Evolutionary conservation across 2,797 vertebrate genomes (phyloP), one percentile per base, ranked within the genome.

Genomic region (Florisuga fusca): DNA sequence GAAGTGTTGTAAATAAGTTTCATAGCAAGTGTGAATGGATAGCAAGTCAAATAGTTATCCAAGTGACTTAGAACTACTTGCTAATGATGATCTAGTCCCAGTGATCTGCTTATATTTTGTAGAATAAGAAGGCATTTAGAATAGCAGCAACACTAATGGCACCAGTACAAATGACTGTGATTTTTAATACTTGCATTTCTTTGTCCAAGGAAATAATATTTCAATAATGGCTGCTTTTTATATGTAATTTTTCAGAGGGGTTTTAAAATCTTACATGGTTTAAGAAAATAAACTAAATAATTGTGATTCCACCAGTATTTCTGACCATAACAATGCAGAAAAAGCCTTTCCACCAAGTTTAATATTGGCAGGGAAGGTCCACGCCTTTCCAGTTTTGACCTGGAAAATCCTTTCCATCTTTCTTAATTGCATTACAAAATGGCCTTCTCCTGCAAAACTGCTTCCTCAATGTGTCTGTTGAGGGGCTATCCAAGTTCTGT

Each of bases 341-440:
- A 91, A 87, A 50, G n/a, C 12, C 33, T 86, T 91, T 78, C 48
- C 62, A 53, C 31, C 14, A 25, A 53, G 38, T 73, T 53, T 54
- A 86, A 83, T 12, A 41, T 14, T 14, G 51, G 43, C 26, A 75
- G 84, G 81, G 64, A 87, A 82, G 41, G 72, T 87, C 81, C 61
- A 78, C 6, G 5, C 72, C 89, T 97, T 94, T 95, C 78, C 54
- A 93, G 20, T 20, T 76, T 72, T 79, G 89, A 91, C 87, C 72
- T 72, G 54, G 69, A 92, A 91, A 93, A 80, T 77, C 54, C 34
- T 84, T 89, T 78, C 22, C 61, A 90, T 92, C 57, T 89, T 33
- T 62, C 55, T 61, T 86, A 72, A 91, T 90, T 53, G 63, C 17
- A 53, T 82, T 91, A 71, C 62, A 84, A 76, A 96, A 91, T 79